A percentile compares a stretch with the other conserved stretches of the same genome.
Evolutionary conservation across 2,113 vertebrate species (phyloP).

Genomic region (Nycticebus coucang): DNA sequence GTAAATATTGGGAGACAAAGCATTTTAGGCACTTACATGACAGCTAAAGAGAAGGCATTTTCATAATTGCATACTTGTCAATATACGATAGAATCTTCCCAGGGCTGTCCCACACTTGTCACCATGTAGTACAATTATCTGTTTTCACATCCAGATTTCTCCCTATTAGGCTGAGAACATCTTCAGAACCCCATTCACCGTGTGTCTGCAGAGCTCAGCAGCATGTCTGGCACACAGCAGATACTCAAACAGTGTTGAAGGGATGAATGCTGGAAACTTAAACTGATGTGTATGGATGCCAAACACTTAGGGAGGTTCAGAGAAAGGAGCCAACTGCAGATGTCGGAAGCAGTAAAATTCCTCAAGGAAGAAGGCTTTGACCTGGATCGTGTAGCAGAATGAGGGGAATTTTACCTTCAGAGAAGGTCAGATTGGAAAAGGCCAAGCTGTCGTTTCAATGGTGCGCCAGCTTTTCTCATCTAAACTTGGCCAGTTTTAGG

Average conservation of each 20-base stretch:
- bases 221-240: background rate
- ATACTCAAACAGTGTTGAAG: background rate
- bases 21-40: background rate
- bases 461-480: background rate
- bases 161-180: background rate
- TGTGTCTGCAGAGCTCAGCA: background rate
- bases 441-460: conserved; percentile 25
- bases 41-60: background rate
- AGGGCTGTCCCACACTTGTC: background rate
- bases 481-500: background rate
- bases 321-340: background rate
- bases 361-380: background rate
- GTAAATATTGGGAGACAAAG: background rate
- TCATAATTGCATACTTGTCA: background rate
- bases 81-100: background rate
- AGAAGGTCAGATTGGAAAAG: background rate
- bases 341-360: background rate
- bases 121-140: background rate
- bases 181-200: background rate
- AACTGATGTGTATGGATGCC: background rate
- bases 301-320: background rate
- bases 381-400: background rate
- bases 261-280: background rate
- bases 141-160: background rate
- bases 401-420: background rate